Evolutionary conservation across 2,888 invertebrate species (phyloP).

Genomic region (Sesamia inferens): DNA sequence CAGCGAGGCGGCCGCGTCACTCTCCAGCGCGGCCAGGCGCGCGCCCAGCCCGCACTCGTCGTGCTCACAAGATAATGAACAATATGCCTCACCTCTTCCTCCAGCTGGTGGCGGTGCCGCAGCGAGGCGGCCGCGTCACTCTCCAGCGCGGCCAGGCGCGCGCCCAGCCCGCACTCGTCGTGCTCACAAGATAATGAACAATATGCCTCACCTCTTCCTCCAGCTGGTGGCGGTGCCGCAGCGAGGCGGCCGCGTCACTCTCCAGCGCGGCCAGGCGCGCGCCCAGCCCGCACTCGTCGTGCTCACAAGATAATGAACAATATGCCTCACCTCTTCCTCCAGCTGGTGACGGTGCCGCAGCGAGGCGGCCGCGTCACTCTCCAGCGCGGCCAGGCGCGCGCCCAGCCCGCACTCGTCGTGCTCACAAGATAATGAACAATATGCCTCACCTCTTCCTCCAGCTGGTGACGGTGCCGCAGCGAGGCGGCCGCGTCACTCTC

Average conservation of each 20-base stretch:
- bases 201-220: constrained; percentile 78
- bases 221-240: constrained; percentile 76
- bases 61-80: constrained; percentile 64
- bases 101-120: constrained; percentile 78
- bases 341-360: constrained; percentile 76
- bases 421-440: constrained; percentile 64
- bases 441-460: constrained; percentile 79
- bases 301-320: constrained; percentile 64
- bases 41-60: constrained; percentile 77
- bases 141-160: constrained; percentile 89
- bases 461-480: constrained; percentile 74
- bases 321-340: constrained; percentile 78
- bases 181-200: constrained; percentile 64
- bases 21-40: constrained; percentile 89
- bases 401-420: constrained; percentile 73
- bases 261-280: constrained; percentile 90
- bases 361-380: constrained; percentile 76
- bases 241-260: constrained; percentile 74
- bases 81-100: constrained; percentile 76
- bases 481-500: constrained; percentile 80
- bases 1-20: constrained; percentile 72
- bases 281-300: constrained; percentile 73
- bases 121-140: constrained; percentile 73
- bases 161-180: constrained; percentile 75
- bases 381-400: constrained; percentile 89